These are phyloP conservation scores for Conomelus anceps DNA, from an alignment of 2,888 invertebrate species.

Conservation along the genomic window DNA sequence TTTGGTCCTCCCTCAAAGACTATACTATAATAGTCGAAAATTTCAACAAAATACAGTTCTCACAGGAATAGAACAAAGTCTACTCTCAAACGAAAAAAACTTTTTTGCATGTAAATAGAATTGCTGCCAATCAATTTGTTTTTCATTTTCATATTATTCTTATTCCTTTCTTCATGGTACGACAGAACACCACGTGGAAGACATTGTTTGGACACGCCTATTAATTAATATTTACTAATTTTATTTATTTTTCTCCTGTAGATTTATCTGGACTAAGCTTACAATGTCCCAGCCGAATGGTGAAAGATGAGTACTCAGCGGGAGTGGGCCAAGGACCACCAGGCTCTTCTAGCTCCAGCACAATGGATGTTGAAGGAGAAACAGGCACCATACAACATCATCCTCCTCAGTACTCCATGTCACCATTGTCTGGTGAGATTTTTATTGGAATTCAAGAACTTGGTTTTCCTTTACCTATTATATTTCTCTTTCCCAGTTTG, in stretches of 20 bases:
- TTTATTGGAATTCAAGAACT: neutral
- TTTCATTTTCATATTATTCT: too few relatives aligned
- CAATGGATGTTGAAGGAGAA: slow-evolving; percentile 55
- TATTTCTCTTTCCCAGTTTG: neutral
- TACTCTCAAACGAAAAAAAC: too few relatives aligned
- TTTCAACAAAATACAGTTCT: too few relatives aligned
- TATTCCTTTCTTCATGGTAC: too few relatives aligned
- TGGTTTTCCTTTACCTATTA: neutral
- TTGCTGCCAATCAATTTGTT: too few relatives aligned
- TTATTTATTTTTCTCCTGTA: slow-evolving; percentile 43
- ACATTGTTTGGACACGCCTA: too few relatives aligned
- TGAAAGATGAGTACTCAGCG: slow-evolving; percentile 88
- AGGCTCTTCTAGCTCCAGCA: slow-evolving; percentile 42
- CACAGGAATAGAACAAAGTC: too few relatives aligned
- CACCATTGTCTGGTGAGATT: slow-evolving; percentile 17
- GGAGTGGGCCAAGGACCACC: slow-evolving; percentile 42
- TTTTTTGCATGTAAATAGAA: too few relatives aligned
- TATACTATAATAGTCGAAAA: too few relatives aligned
- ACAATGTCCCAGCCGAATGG: slow-evolving; percentile 71
- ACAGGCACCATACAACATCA: slow-evolving; percentile 64
- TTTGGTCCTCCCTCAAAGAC: too few relatives aligned
- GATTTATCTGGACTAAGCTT: slow-evolving; percentile 88
- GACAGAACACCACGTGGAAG: too few relatives aligned
- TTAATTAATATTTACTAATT: too few relatives aligned
- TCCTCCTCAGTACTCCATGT: slow-evolving; percentile 40